phyloP scores from a whole-genome alignment of 2,888 invertebrate genomes.

The Cataglyphis altisquamis region DNA sequence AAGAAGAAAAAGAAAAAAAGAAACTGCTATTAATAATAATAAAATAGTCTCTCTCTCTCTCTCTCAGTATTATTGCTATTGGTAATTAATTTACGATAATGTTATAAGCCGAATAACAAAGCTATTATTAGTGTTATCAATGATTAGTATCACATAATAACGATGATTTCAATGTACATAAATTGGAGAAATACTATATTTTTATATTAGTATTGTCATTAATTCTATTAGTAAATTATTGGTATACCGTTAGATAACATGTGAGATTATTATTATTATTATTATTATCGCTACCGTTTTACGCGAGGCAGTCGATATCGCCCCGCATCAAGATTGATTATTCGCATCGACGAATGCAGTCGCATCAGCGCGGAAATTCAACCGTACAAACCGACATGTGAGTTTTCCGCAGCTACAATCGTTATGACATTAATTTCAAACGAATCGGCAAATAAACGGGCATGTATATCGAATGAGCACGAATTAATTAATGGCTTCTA shows the following conservation, averaged over 20 bases:
- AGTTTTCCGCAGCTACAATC: slow-evolving; percentile 32
- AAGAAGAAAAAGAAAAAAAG: too few species aligned
- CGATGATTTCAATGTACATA: background rate
- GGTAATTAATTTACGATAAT: background rate
- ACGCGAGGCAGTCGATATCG: background rate
- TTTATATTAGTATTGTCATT: slow-evolving; percentile 17
- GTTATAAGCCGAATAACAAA: background rate
- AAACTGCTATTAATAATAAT: background rate
- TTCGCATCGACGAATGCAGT: slow-evolving; percentile 2
- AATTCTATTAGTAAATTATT: slow-evolving; percentile 4
- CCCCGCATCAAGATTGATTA: slow-evolving; percentile 21
- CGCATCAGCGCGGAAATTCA: slow-evolving; percentile 35
- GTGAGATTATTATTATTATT: background rate
- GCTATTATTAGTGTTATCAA: background rate
- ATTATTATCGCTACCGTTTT: background rate
- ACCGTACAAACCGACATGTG: slow-evolving; percentile 27
- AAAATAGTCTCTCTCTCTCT: background rate
- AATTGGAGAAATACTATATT: background rate
- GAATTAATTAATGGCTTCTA: slow-evolving; percentile 66
- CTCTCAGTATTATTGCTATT: background rate
- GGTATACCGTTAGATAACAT: background rate
- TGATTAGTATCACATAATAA: background rate
- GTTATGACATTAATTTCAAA: slow-evolving; percentile 41
- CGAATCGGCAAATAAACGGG: slow-evolving; percentile 4
- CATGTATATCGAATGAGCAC: slow-evolving; percentile 26